A percentile compares a stretch with the other conserved stretches of the same genome.
These are phyloP conservation scores for Malachius bipustulatus DNA, from an alignment of 2,888 invertebrate species.

Conservation along the genomic window DNA sequence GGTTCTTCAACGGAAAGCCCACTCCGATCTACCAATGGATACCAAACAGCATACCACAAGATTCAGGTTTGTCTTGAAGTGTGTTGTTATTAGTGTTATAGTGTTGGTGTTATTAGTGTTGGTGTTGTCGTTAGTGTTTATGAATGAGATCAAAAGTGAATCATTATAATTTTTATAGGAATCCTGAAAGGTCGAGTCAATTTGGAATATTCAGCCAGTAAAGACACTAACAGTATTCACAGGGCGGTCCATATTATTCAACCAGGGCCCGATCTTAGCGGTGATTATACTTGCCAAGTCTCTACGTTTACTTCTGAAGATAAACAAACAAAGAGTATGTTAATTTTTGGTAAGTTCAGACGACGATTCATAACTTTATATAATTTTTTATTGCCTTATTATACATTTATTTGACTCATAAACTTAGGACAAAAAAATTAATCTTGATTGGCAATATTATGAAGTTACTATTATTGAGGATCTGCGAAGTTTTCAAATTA, in stretches of 20 bases:
- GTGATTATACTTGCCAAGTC: conserved; percentile 58
- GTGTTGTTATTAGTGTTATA: too few species aligned
- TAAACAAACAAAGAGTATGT: conserved; percentile 48
- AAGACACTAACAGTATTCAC: conserved; percentile 45
- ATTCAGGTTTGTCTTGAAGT: conserved; percentile 36
- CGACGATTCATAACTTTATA: too few species aligned
- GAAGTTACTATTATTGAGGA: too few species aligned
- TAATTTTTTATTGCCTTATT: too few species aligned
- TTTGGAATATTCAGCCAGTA: conserved; percentile 36
- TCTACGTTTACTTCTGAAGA: conserved; percentile 56
- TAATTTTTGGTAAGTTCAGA: conserved; percentile 56
- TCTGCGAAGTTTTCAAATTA: too few species aligned
- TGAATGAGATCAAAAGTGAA: too few species aligned
- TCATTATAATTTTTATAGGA: conserved; percentile 29
- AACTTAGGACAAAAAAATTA: too few species aligned
- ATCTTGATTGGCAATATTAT: too few species aligned
- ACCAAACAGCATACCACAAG: conserved; percentile 37
- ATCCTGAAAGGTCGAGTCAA: conserved; percentile 33
- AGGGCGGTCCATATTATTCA: conserved; percentile 53
- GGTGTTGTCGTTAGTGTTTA: too few species aligned
- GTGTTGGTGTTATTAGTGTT: too few species aligned
- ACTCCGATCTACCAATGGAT: conserved; percentile 49
- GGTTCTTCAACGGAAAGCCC: conserved; percentile 40
- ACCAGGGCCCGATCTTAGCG: conserved; percentile 54
- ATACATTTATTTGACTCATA: too few species aligned